Conservation (phyloP, 2,113 vertebrate genomes). For the Dissostichus mawsoni region DNA sequence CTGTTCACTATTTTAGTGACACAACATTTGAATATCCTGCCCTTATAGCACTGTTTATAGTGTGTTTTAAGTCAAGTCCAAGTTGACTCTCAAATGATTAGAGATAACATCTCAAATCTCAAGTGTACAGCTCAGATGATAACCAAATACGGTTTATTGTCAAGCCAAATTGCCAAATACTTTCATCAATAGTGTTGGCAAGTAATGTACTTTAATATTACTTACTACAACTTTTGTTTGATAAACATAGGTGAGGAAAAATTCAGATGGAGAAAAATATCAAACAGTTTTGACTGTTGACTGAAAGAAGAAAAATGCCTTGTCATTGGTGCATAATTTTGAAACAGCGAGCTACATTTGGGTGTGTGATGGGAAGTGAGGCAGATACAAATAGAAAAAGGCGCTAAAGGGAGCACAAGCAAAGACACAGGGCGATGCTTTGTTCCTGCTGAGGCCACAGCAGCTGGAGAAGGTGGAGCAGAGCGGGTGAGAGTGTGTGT, state of each 20-base stretch:
- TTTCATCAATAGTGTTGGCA: neutral
- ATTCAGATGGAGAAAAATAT: neutral
- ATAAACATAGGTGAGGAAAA: neutral
- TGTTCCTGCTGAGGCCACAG: constrained; percentile 38
- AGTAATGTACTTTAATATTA: neutral
- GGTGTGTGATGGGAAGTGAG: constrained; percentile 33
- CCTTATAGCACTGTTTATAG: too few relatives aligned
- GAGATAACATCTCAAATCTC: neutral
- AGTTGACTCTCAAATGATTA: neutral
- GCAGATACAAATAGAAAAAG: constrained; percentile 62
- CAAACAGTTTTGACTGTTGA: neutral
- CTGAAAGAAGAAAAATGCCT: neutral
- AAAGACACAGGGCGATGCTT: constrained; percentile 25
- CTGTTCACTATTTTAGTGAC: too few relatives aligned
- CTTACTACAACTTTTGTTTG: too few relatives aligned
- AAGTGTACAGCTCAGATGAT: neutral
- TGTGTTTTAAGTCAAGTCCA: neutral
- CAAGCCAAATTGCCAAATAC: neutral
- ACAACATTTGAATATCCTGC: too few relatives aligned
- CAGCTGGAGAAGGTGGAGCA: constrained; percentile 9
- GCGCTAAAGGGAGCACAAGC: constrained; percentile 14
- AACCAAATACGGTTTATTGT: neutral
- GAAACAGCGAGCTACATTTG: constrained; percentile 21
- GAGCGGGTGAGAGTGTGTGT: neutral
- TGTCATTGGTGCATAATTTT: constrained; percentile 33